phyloP scores from a whole-genome alignment of 2,797 vertebrate species.

The Anabas testudineus region DNA sequence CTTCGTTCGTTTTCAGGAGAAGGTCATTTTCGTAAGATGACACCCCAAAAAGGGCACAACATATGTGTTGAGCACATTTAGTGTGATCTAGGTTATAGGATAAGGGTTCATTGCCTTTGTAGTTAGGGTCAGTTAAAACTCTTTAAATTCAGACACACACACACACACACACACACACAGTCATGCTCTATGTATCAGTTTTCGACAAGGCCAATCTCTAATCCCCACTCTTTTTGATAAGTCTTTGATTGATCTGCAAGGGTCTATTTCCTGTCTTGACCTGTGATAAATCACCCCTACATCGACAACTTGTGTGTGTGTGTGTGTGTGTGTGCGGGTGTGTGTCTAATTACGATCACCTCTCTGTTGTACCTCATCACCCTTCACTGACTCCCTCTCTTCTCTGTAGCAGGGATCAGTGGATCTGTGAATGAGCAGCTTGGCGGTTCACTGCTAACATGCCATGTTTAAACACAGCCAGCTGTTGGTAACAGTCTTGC shows the following conservation, averaged over 20 bases:
- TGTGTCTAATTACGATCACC: background rate
- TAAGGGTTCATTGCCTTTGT: no score
- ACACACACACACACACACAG: background rate
- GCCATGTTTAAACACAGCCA: background rate
- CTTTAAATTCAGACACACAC: no score
- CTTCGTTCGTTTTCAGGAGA: no score
- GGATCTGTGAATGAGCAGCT: background rate
- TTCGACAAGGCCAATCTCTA: slow-evolving; percentile 47
- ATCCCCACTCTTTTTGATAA: slow-evolving; percentile 38
- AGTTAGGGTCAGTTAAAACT: no score
- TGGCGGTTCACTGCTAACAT: background rate
- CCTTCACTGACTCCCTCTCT: no score
- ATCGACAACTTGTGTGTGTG: slow-evolving; percentile 17
- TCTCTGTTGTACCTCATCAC: background rate
- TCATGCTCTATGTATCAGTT: slow-evolving; percentile 28
- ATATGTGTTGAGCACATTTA: no score
- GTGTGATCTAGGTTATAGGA: no score
- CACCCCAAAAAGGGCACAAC: no score
- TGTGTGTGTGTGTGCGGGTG: slow-evolving; percentile 5
- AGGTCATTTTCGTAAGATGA: no score
- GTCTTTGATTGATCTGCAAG: slow-evolving; percentile 33
- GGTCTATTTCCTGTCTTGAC: slow-evolving; percentile 37
- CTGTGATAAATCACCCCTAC: slow-evolving; percentile 31
- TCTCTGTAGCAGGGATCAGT: background rate
- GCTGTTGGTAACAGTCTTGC: background rate